These are phyloP conservation scores for Colossoma macropomum DNA, from an alignment of 2,113 vertebrate species.

Conservation along the genomic window DNA sequence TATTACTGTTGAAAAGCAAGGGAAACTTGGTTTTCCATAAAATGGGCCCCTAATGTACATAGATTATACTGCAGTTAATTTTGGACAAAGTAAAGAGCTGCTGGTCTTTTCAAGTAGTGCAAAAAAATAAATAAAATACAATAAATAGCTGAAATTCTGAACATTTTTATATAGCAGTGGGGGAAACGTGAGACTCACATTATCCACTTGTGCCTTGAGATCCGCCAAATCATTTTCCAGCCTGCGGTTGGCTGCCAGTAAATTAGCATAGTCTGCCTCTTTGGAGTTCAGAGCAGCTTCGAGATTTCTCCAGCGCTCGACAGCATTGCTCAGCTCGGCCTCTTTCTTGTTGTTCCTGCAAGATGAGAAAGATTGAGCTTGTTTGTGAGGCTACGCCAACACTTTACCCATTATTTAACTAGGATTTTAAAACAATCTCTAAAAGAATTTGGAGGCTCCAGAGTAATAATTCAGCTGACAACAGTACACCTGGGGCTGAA, in stretches of 20 bases:
- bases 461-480: neutral
- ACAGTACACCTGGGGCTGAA: too few species aligned
- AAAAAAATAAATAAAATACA: too few species aligned
- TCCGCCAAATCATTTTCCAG: conserved; percentile 70
- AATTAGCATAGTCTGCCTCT: conserved; percentile 74
- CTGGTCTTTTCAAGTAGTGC: too few species aligned
- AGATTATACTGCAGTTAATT: too few species aligned
- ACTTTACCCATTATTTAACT: too few species aligned
- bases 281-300: conserved; percentile 75
- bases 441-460: neutral
- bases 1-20: too few species aligned
- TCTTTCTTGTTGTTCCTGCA: conserved; percentile 82
- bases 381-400: neutral
- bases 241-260: conserved; percentile 70
- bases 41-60: too few species aligned
- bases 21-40: too few species aligned
- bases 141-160: too few species aligned
- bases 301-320: conserved; percentile 71
- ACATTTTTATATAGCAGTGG: neutral
- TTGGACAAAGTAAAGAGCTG: too few species aligned
- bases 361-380: conserved; percentile 10
- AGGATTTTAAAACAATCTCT: neutral
- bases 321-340: conserved; percentile 69
- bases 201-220: conserved; percentile 70
- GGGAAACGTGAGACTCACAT: conserved; percentile 67